These are phyloP conservation scores for Netelia melanura DNA, from an alignment of 2,888 invertebrate genomes.

Conservation along the genomic window DNA sequence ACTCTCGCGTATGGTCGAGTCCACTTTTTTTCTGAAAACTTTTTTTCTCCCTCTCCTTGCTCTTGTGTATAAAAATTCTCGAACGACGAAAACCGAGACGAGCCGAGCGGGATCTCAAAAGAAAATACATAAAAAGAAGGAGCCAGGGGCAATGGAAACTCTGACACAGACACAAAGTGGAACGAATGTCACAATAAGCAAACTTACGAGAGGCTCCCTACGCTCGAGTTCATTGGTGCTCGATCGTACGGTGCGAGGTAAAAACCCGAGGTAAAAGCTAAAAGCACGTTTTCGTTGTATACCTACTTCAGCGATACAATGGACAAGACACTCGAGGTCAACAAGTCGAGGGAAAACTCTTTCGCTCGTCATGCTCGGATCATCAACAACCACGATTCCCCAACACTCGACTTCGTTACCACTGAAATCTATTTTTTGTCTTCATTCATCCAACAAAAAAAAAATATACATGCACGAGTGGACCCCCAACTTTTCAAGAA, in stretches of 20 bases:
- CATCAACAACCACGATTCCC: slow-evolving; percentile 32
- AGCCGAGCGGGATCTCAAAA: neutral
- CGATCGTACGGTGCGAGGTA: slow-evolving; percentile 18
- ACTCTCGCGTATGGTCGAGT: slow-evolving; percentile 19
- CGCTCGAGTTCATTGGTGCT: slow-evolving; percentile 52
- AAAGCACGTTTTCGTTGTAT: neutral
- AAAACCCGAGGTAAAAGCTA: slow-evolving; percentile 9
- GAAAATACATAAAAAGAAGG: slow-evolving; percentile 16
- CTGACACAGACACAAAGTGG: slow-evolving; percentile 43
- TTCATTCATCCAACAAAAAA: neutral
- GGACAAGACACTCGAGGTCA: slow-evolving; percentile 46
- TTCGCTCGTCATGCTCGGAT: slow-evolving; percentile 57
- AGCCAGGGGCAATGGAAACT: slow-evolving; percentile 25
- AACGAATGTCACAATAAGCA: slow-evolving; percentile 60
- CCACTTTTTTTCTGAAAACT: neutral
- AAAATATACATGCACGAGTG: slow-evolving; percentile 29
- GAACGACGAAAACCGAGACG: neutral
- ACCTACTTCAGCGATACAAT: neutral
- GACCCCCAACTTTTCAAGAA: slow-evolving; percentile 23
- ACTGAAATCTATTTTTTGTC: slow-evolving; percentile 3
- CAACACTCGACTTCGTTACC: slow-evolving; percentile 51
- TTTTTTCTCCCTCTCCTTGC: neutral
- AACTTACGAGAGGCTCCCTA: slow-evolving; percentile 41
- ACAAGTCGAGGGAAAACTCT: slow-evolving; percentile 48
- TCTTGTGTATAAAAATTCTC: slow-evolving; percentile 7